Evolutionary conservation across 2,888 invertebrate species (phyloP).

Genomic region (Crematogaster levior): DNA sequence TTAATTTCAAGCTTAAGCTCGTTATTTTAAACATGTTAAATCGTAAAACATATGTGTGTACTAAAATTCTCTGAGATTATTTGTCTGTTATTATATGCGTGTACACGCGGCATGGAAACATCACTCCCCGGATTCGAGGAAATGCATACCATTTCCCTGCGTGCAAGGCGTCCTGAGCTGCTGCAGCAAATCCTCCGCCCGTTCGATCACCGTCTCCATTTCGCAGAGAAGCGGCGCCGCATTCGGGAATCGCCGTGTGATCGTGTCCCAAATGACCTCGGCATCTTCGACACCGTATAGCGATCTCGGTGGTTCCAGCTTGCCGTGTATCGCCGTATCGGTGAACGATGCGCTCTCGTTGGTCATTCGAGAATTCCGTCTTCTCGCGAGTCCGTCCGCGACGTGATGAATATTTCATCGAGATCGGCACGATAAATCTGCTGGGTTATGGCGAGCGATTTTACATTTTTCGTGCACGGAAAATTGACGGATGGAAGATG

Average conservation of each 20-base stretch:
- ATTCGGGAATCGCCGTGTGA: constrained; percentile 77
- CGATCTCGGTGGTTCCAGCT: constrained; percentile 67
- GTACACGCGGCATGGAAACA: not conserved
- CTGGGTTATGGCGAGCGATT: not conserved
- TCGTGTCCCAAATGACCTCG: constrained; percentile 77
- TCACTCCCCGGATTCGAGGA: not conserved
- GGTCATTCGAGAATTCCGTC: constrained; percentile 41
- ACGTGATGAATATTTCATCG: constrained; percentile 39
- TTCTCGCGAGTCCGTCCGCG: constrained; percentile 14
- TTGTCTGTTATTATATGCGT: no score
- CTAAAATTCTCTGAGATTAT: not conserved
- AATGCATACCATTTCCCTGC: constrained; percentile 61
- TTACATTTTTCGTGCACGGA: constrained; percentile 13
- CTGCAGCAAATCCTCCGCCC: constrained; percentile 76
- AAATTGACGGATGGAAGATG: constrained; percentile 40
- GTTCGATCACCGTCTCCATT: constrained; percentile 77
- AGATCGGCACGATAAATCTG: constrained; percentile 27
- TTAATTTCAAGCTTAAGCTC: constrained; percentile 29
- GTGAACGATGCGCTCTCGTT: constrained; percentile 40
- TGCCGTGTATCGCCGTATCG: constrained; percentile 47
- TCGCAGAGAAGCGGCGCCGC: constrained; percentile 79
- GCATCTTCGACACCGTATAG: constrained; percentile 69
- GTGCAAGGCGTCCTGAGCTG: constrained; percentile 67
- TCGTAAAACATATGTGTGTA: not conserved
- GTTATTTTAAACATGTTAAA: constrained; percentile 9